These are phyloP conservation scores for Basileuterus tristriatus DNA, from an alignment of 2,797 vertebrate species.

Conservation along the genomic window DNA sequence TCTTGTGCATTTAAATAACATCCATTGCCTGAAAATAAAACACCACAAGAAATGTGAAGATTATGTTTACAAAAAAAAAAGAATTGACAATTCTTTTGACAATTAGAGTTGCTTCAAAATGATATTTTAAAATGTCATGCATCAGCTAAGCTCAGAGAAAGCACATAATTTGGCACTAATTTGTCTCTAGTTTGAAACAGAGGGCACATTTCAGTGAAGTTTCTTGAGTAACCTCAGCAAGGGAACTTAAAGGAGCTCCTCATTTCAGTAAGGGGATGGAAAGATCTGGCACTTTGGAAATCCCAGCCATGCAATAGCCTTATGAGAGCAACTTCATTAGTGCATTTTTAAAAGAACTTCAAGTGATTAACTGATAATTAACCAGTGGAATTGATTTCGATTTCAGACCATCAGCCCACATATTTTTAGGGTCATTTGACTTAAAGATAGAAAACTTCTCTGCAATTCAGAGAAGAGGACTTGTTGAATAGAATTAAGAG, in stretches of 20 bases:
- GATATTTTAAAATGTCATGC: conserved; percentile 27
- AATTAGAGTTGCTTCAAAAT: conserved; percentile 19
- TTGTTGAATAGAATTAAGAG: background rate
- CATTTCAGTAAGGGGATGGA: background rate
- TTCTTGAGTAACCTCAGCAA: background rate
- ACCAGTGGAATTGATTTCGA: conserved; percentile 52
- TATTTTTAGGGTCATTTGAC: conserved; percentile 5
- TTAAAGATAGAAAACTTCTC: conserved; percentile 34
- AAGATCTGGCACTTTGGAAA: conserved; percentile 19
- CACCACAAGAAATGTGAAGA: conserved; percentile 12
- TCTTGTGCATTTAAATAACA: background rate
- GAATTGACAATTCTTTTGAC: conserved; percentile 5
- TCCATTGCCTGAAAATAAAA: conserved; percentile 12
- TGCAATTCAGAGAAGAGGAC: conserved; percentile 27
- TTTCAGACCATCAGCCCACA: conserved; percentile 21
- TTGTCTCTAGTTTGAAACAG: background rate
- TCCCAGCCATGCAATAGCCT: conserved; percentile 51
- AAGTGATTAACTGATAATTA: conserved; percentile 71
- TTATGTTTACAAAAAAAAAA: conserved; percentile 48
- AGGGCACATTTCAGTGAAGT: background rate
- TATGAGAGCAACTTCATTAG: conserved; percentile 59
- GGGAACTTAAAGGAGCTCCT: background rate
- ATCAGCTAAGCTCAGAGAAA: background rate
- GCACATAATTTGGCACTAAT: conserved; percentile 21
- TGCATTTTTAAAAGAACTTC: conserved; percentile 49